These are phyloP conservation scores for Microtus ochrogaster DNA, from an alignment of 2,113 vertebrate species.

Conservation along the genomic window DNA sequence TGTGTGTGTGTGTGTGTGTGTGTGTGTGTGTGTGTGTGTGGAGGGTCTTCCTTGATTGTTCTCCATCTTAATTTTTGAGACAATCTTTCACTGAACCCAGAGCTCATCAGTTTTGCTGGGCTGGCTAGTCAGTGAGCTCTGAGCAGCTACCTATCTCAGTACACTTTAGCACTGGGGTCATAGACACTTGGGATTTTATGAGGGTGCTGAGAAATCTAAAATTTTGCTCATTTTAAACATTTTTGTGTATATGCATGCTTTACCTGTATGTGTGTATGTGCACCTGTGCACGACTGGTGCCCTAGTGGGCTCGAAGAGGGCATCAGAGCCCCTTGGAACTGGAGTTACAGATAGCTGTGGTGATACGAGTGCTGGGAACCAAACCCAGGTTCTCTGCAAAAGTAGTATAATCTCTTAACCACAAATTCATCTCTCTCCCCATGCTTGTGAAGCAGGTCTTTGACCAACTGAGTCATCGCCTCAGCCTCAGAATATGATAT, in stretches of 20 bases:
- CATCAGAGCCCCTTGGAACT: not conserved
- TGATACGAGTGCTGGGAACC: not conserved
- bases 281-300: no score
- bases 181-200: not conserved
- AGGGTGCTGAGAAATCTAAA: not conserved
- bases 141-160: not conserved
- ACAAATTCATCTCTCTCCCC: not conserved
- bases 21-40: not conserved
- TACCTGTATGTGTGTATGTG: not conserved
- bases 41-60: not conserved
- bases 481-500: not conserved
- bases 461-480: not conserved
- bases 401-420: not conserved
- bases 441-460: not conserved
- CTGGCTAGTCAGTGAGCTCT: not conserved
- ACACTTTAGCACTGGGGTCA: not conserved
- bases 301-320: no score
- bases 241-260: not conserved
- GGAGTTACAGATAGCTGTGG: not conserved
- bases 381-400: not conserved
- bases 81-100: not conserved
- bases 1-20: not conserved
- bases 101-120: not conserved
- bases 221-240: not conserved
- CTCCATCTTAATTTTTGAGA: not conserved